Percentiles rank a stretch among this genome's conserved stretches.
These are phyloP conservation scores for Nymphalis polychloros DNA, from an alignment of 2,888 invertebrate species.

Conservation along the genomic window DNA sequence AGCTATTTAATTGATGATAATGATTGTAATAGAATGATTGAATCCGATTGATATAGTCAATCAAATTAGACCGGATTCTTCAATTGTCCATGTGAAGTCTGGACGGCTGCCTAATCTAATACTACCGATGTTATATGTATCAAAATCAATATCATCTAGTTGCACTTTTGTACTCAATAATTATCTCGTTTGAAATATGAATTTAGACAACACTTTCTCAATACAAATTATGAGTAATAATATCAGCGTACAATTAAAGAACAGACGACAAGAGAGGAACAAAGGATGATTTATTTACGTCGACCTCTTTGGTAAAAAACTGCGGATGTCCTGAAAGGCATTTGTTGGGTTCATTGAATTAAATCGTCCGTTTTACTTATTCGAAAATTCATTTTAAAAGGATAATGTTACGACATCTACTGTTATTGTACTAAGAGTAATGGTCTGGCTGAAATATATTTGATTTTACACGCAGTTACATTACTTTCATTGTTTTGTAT, in stretches of 20 bases:
- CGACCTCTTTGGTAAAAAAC: slow-evolving; percentile 29
- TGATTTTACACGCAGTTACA: not conserved
- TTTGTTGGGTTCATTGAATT: slow-evolving; percentile 49
- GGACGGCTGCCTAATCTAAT: too few species aligned
- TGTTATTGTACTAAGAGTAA: slow-evolving; percentile 18
- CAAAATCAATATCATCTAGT: too few species aligned
- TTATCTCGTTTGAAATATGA: not conserved
- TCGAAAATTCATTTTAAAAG: slow-evolving; percentile 28
- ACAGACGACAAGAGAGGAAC: slow-evolving; percentile 43
- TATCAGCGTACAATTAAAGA: slow-evolving; percentile 44
- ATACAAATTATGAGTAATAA: not conserved
- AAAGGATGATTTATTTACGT: slow-evolving; percentile 55
- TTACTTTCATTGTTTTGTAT: not conserved
- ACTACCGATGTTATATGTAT: too few species aligned
- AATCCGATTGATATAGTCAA: too few species aligned
- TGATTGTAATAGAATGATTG: too few species aligned
- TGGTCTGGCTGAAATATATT: slow-evolving; percentile 18
- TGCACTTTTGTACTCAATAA: too few species aligned
- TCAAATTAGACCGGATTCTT: too few species aligned
- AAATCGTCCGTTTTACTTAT: slow-evolving; percentile 48
- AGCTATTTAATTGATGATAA: too few species aligned
- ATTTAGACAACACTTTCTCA: not conserved
- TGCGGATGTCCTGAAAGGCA: slow-evolving; percentile 37
- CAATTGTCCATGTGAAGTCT: too few species aligned
- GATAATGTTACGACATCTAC: slow-evolving; percentile 19